Evolutionary conservation across 30 jellyfish, hydroid and myxozoan genomes (phyloP).

Genomic region (Hydractinia symbiolongicarpus): DNA sequence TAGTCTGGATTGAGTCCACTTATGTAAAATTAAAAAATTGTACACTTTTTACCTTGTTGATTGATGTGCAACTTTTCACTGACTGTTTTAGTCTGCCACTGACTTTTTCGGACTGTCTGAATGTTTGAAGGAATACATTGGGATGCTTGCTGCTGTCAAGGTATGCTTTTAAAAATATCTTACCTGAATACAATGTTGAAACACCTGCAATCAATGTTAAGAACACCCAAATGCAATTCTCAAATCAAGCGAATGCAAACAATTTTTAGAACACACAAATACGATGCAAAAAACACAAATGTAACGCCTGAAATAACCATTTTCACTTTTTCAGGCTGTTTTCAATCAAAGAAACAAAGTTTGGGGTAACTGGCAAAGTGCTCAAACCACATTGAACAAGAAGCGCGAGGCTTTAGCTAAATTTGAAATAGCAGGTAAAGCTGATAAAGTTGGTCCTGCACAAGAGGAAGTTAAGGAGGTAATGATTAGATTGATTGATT

Average conservation of each 20-base stretch:
- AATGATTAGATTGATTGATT: background rate
- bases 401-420: conserved; percentile 79
- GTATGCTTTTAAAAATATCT: conserved; percentile 17
- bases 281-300: too few relatives aligned
- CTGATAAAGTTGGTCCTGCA: conserved; percentile 80
- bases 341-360: conserved; percentile 73
- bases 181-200: too few relatives aligned
- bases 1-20: too few relatives aligned
- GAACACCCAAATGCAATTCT: too few relatives aligned
- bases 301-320: too few relatives aligned
- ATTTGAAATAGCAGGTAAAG: conserved; percentile 67
- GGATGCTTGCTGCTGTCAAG: conserved; percentile 74
- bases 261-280: too few relatives aligned
- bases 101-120: conserved; percentile 78
- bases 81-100: conserved; percentile 44
- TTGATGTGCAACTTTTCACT: background rate
- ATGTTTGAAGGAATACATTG: conserved; percentile 78
- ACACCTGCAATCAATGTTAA: too few relatives aligned
- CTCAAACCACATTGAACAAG: conserved; percentile 77
- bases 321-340: conserved; percentile 40
- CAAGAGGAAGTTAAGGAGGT: conserved; percentile 93
- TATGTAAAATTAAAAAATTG: too few relatives aligned
- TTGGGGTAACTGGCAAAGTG: conserved; percentile 75
- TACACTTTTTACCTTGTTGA: too few relatives aligned
- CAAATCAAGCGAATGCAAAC: too few relatives aligned